phyloP scores from a whole-genome alignment of 2,113 vertebrate genomes.

The Etia nguti region DNA sequence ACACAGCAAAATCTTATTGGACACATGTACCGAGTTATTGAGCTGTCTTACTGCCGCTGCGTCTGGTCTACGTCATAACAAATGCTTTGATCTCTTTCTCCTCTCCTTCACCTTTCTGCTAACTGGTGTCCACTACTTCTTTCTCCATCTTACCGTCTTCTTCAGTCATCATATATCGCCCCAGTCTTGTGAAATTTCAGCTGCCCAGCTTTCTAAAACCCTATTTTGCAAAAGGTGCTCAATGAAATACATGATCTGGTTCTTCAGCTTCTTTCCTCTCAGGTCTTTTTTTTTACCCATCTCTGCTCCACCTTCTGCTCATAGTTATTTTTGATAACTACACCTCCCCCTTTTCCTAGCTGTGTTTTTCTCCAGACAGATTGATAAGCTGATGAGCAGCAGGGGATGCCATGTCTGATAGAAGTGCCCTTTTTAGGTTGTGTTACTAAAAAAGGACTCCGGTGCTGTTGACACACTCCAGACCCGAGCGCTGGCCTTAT shows the following conservation, averaged over 20 bases:
- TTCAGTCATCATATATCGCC: not conserved
- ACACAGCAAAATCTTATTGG: slow-evolving; percentile 21
- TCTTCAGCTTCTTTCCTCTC: not conserved
- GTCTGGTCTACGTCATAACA: not conserved
- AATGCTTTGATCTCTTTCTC: not conserved
- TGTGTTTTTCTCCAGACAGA: not conserved
- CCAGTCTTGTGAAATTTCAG: not conserved
- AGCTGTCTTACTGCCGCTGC: not conserved
- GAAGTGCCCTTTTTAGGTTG: slow-evolving; percentile 42
- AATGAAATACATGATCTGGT: not conserved
- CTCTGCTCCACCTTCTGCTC: not conserved
- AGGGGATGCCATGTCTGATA: slow-evolving; percentile 34
- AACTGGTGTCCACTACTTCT: not conserved
- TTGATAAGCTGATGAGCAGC: slow-evolving; percentile 17
- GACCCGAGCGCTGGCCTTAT: slow-evolving; percentile 51
- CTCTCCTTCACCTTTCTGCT: not conserved
- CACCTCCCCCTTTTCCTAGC: not conserved
- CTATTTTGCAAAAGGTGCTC: not conserved
- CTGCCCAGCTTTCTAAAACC: not conserved
- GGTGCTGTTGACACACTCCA: slow-evolving; percentile 64
- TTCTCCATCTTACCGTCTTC: not conserved
- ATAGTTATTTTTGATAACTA: not conserved
- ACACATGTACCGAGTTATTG: not conserved
- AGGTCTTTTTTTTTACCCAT: not conserved
- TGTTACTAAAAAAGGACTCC: slow-evolving; percentile 35